Percentiles rank a stretch among this genome's conserved stretches.
These are phyloP conservation scores for cat (Felis catus) DNA, from an alignment of 2,113 vertebrate species.

Conservation along the genomic window F.catus_Fca126_mat1.0 CM031413.1:56668501-56669000, in stretches of 20 bases:
- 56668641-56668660: not conserved
- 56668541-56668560: not conserved
- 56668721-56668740: not conserved
- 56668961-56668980: not conserved
- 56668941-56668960: no score
- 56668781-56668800: no score
- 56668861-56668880: not conserved
- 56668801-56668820: not conserved
- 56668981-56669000: not conserved
- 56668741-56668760: not conserved
- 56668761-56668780: fast-evolving
- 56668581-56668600: not conserved
- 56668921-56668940: not conserved
- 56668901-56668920: not conserved
- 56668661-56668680: not conserved
- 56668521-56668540: fast-evolving
- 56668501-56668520: not conserved
- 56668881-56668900: not conserved
- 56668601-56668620: not conserved
- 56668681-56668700: fast-evolving
- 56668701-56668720: not conserved
- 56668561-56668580: not conserved
- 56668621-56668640: not conserved
- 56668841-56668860: fast-evolving
- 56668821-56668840: not conserved